Base-by-base conservation (phyloP, 2,888 invertebrate genomes). In the Dicycla oo region DNA sequence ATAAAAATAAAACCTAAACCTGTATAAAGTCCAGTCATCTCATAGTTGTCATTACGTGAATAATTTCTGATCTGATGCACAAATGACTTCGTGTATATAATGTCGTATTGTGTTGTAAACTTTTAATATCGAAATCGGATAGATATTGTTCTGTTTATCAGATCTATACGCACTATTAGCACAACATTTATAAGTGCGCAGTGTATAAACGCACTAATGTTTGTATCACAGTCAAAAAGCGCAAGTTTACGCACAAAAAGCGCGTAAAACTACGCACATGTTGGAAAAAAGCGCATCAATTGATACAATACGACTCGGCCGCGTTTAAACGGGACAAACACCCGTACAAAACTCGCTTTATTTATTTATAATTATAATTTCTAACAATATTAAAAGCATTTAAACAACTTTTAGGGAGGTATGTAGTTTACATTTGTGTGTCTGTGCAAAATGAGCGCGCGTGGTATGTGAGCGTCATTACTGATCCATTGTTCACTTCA, bases 381-480 rank as follows among this genome's bases (percentile, higher is more conserved):
- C 88, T 89, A 89, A 90, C 86, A 86, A 79, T 86, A 82, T 86
- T 85, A 85, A 83, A 92, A 92, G 95, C 94, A 94, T 94, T 95
- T 94, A 94, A 92, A 91, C 89, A 91, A 92, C 90, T 81, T 79
- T 87, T 89, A 89, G 90, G 88, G 89, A 86, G 90, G 89, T 89
- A 86, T 87, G 89, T 91, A 89, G 90, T 91, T 86, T 87, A 84
- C 85, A 84, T 85, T 83, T 86, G 85, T 87, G 84, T 88, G 87
- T 85, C 30, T 86, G 82, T 70, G 75, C 75, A 69, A 47, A 73
- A 71, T 64, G 71, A 65, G 57, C 66, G 73, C 71, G 78, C 54
- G 75, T 71, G 78, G 62, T 77, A 77, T 77, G 85, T 85, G 87
- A 86, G 77, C 66, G 81, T 83, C 80, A 67, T 77, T 75, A 81